Evolutionary conservation across 2,888 invertebrate species (phyloP).

Genomic region (Metopia argyrocephala): DNA sequence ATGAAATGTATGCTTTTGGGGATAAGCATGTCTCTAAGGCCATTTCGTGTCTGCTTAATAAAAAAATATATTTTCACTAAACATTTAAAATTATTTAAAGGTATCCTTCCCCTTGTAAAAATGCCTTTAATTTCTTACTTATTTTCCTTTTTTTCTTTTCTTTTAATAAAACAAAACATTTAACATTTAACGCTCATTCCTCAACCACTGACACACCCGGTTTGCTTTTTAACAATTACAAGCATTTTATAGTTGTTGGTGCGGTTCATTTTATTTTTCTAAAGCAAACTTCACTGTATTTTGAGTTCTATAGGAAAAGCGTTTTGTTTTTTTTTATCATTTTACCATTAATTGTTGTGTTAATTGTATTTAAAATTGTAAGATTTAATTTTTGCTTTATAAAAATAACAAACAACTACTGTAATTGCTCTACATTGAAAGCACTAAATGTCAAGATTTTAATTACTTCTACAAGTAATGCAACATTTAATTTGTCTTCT

Average conservation of each 20-base stretch:
- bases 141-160: neutral
- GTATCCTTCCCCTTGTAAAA: constrained; percentile 1
- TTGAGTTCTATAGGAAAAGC: too few species aligned
- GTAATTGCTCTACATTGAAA: neutral
- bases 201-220: constrained; percentile 12
- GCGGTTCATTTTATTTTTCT: constrained; percentile 8
- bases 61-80: too few species aligned
- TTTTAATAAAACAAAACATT: neutral
- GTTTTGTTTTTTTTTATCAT: constrained; percentile 18
- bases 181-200: neutral
- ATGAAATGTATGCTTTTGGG: too few species aligned
- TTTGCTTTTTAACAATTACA: neutral
- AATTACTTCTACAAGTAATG: too few species aligned
- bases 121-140: neutral
- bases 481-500: too few species aligned
- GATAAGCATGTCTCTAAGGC: too few species aligned
- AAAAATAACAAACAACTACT: too few species aligned
- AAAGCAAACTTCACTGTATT: too few species aligned
- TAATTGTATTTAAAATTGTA: constrained; percentile 56
- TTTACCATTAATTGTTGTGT: constrained; percentile 40
- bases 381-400: neutral
- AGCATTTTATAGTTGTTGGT: neutral
- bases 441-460: too few species aligned
- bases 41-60: too few species aligned
- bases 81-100: neutral